A percentile compares a stretch with the other conserved stretches of the same genome.
These are phyloP conservation scores for Drosophila melanocephala DNA, from an alignment of 2,888 invertebrate genomes.

Conservation along the genomic window DNA sequence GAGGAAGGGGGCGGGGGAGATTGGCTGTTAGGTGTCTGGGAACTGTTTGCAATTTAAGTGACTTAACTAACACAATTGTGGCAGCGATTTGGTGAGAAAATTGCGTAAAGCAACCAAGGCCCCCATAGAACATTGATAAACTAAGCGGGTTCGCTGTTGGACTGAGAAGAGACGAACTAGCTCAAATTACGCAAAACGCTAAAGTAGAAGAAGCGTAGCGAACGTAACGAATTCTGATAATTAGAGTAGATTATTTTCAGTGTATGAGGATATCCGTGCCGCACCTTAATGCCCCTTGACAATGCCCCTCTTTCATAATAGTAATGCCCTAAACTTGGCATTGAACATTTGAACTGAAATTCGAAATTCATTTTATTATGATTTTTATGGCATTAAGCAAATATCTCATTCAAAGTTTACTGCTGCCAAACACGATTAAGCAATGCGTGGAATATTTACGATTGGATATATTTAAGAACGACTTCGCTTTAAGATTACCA, in stretches of 20 bases:
- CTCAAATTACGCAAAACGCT: background rate
- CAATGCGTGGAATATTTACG: background rate
- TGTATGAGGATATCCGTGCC: background rate
- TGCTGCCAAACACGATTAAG: background rate
- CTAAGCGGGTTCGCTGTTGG: slow-evolving; percentile 5
- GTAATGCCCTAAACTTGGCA: background rate
- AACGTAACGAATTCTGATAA: slow-evolving; percentile 21
- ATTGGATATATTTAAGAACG: background rate
- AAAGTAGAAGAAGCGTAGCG: slow-evolving; percentile 6
- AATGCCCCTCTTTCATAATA: background rate
- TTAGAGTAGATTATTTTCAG: slow-evolving; percentile 16
- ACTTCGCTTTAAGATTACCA: background rate
- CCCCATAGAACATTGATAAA: slow-evolving; percentile 25
- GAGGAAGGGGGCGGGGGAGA: background rate
- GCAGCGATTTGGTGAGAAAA: slow-evolving; percentile 53
- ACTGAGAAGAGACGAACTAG: background rate
- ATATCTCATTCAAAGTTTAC: background rate
- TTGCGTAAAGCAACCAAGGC: slow-evolving; percentile 62
- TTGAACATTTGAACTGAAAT: background rate
- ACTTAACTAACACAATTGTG: slow-evolving; percentile 53
- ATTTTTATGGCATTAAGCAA: slow-evolving; percentile 2
- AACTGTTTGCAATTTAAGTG: slow-evolving; percentile 63
- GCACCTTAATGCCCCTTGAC: background rate
- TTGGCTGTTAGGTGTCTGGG: slow-evolving; percentile 37
- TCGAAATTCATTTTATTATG: background rate